Evolutionary conservation across 2,113 vertebrate genomes (phyloP).

Genomic region (Callaeas wilsoni): DNA sequence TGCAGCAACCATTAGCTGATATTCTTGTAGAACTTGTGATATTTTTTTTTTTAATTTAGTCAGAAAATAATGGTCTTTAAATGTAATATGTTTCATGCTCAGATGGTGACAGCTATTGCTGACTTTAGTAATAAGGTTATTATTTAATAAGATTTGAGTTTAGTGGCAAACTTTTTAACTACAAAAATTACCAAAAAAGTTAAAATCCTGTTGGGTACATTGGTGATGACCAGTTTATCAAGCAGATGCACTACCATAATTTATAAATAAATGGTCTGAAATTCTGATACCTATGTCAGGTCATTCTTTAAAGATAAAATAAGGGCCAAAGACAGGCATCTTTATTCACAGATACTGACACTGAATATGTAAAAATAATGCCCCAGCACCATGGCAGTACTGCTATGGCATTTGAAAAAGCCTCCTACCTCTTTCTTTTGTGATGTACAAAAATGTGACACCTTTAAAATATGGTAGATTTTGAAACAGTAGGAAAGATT

Average conservation of each 20-base stretch:
- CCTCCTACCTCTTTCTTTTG: neutral
- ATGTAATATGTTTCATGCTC: neutral
- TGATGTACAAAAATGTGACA: neutral
- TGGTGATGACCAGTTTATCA: neutral
- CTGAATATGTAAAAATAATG: neutral
- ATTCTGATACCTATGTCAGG: neutral
- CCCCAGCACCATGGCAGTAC: neutral
- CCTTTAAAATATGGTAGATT: neutral
- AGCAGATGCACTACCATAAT: neutral
- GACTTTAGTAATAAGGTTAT: neutral
- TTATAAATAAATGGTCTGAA: neutral
- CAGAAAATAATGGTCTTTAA: neutral
- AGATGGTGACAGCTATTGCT: neutral
- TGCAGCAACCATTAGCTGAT: neutral
- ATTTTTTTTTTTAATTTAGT: neutral
- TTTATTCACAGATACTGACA: neutral
- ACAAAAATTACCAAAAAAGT: neutral
- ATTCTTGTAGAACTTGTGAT: neutral
- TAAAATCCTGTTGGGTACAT: neutral
- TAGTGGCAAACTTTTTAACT: neutral
- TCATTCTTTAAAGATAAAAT: neutral
- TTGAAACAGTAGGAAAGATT: neutral
- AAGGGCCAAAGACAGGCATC: neutral
- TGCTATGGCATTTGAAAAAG: neutral
- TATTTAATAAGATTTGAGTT: neutral